Evolutionary conservation across 2,797 vertebrate genomes (phyloP).

Genomic region (Emydoidea blandingii): DNA sequence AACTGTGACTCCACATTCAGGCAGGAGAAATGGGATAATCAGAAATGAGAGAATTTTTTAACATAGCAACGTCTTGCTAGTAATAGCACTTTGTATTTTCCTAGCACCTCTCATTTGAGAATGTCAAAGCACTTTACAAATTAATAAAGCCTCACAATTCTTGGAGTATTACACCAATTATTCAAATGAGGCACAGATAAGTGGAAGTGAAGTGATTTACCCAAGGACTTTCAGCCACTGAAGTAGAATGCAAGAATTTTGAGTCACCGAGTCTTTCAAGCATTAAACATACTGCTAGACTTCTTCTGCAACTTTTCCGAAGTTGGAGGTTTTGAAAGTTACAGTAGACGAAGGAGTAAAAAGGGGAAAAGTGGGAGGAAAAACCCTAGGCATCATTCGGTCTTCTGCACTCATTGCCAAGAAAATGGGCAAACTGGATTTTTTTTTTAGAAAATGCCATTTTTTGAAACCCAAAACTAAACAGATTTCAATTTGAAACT

Average conservation of each 20-base stretch:
- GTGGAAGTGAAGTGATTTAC: background rate
- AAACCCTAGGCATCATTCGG: too few relatives aligned
- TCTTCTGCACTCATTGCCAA: too few relatives aligned
- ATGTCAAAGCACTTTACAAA: background rate
- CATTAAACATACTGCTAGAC: too few relatives aligned
- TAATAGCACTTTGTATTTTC: background rate
- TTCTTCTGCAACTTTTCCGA: background rate
- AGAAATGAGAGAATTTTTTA: conserved; percentile 34
- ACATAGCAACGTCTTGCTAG: conserved; percentile 2
- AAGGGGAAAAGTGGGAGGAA: too few relatives aligned
- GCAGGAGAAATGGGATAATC: conserved; percentile 60
- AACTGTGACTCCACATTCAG: conserved; percentile 35
- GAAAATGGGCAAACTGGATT: too few relatives aligned
- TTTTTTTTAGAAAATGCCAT: too few relatives aligned
- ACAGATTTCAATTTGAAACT: background rate
- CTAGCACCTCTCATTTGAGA: background rate
- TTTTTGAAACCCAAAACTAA: background rate
- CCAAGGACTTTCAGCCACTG: background rate
- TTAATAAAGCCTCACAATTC: background rate
- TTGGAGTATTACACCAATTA: background rate
- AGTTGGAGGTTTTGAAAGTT: background rate
- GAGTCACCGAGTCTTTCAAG: too few relatives aligned
- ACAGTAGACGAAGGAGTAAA: background rate
- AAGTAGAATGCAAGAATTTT: too few relatives aligned
- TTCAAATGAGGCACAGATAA: background rate